Base-by-base conservation (phyloP, 2,797 vertebrate species). In the Sebastes minor region DNA sequence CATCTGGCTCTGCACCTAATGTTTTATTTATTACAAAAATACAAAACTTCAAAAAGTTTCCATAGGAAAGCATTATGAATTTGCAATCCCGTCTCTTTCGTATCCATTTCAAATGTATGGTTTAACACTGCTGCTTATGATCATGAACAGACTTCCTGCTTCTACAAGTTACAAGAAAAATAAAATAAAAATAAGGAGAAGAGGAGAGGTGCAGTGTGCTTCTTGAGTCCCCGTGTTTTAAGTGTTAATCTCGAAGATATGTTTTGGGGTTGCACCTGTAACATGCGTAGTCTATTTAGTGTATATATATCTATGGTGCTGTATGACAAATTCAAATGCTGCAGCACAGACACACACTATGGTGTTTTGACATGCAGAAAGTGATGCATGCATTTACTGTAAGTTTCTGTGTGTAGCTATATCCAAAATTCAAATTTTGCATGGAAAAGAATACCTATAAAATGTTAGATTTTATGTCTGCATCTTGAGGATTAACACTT, bases 21-120 rank as follows among this genome's bases (percentile, higher is more conserved):
- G 61, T 78, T 95, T 95, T 93, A 90, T 95, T 96, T 94, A 92
- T 88, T 92, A 91, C 89, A 92, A 95, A 92, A 93, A 95, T 92
- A 97, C 87, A 96, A 97, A 96, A 96, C 94, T 94, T 96, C 94
- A 94, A 95, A 42, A 96, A 94, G 96, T 98, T 98, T 99, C 98
- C 97, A 98, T 98, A 97, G 97, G 97, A 99, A 99, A 97, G 97
- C 95, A 94, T 93, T 93, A 96, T 65, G 95, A 96, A 92, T 92
- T 94, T 95, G 97, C 97, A 97, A 97, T 97, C 96, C 97, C 94
- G 91, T 96, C 95, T 96, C 94, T 96, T 96, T 96, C 92, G 88
- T 87, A 89, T 95, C 92, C 88, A 90, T 92, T 94, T 95, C 86
- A 90, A 94, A 90, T 86, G 85, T 83, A 86, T 87, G 12, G 38